Evolutionary conservation across 1,140 invertebrate species (phyloP).

Genomic region (Polypedilum vanderplanki): DNA sequence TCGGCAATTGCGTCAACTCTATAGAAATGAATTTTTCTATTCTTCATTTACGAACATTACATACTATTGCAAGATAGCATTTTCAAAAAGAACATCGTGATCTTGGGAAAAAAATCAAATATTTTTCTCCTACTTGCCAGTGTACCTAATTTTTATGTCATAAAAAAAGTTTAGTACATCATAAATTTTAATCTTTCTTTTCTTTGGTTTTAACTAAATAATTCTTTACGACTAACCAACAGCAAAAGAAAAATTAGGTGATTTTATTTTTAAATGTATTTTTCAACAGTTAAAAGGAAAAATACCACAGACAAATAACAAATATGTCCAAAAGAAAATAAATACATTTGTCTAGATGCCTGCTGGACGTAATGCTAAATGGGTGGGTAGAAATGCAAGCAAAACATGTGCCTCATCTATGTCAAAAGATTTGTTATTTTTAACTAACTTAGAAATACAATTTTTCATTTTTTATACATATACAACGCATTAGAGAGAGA

Average conservation of each 20-base stretch:
- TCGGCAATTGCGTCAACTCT: neutral
- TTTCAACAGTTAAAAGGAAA: too few relatives aligned
- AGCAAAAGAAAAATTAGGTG: too few relatives aligned
- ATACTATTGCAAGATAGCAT: too few relatives aligned
- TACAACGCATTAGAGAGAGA: neutral
- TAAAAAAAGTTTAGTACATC: slow-evolving; percentile 10
- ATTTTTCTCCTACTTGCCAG: neutral
- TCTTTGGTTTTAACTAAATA: neutral
- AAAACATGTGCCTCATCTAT: slow-evolving; percentile 21
- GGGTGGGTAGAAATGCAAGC: neutral
- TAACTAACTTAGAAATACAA: neutral
- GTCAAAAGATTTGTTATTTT: slow-evolving; percentile 27
- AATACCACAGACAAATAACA: too few relatives aligned
- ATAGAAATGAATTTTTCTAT: neutral
- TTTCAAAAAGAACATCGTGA: neutral
- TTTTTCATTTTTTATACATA: neutral
- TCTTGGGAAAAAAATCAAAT: neutral
- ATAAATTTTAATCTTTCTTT: neutral
- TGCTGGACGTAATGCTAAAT: neutral
- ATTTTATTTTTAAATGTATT: too few relatives aligned
- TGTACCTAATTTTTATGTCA: neutral
- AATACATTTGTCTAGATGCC: too few relatives aligned
- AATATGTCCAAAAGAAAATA: neutral
- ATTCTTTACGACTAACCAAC: too few relatives aligned
- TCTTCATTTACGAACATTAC: neutral